phyloP scores from a whole-genome alignment of 2,113 vertebrate species.

The Eudyptes chrysolophus region DNA sequence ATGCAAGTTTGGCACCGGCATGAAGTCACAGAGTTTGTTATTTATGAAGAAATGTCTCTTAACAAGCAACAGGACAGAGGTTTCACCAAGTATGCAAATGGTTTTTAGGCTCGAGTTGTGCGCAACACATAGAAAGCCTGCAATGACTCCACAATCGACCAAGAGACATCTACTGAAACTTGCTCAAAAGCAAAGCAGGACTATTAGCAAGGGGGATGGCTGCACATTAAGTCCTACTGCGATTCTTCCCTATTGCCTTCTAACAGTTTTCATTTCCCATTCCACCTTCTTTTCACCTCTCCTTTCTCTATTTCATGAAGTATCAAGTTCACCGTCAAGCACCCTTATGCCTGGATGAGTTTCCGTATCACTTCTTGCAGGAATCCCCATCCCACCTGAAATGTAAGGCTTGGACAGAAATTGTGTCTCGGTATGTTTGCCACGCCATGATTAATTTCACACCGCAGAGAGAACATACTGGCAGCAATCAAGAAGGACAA shows the following conservation, averaged over 20 bases:
- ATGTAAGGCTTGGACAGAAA: background rate
- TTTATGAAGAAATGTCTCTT: background rate
- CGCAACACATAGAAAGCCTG: background rate
- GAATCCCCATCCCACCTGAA: background rate
- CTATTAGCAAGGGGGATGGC: background rate
- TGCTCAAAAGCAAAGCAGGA: background rate
- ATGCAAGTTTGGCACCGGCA: background rate
- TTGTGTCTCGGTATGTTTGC: background rate
- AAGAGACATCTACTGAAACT: background rate
- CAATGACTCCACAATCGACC: background rate
- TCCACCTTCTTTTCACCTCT: background rate
- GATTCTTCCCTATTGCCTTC: background rate
- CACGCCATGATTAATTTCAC: background rate
- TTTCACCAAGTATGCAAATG: background rate
- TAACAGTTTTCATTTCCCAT: background rate
- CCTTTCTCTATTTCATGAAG: background rate
- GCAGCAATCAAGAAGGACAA: background rate
- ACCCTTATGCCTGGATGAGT: background rate
- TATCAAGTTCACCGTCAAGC: background rate
- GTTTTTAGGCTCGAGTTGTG: background rate
- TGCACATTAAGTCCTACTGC: background rate
- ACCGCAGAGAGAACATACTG: background rate
- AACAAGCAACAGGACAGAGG: background rate
- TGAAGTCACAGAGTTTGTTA: background rate
- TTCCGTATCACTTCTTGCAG: background rate